Evolutionary conservation across 2,888 invertebrate species (phyloP), one percentile per base, ranked within the genome.

Genomic region (Poecilus cupreus): DNA sequence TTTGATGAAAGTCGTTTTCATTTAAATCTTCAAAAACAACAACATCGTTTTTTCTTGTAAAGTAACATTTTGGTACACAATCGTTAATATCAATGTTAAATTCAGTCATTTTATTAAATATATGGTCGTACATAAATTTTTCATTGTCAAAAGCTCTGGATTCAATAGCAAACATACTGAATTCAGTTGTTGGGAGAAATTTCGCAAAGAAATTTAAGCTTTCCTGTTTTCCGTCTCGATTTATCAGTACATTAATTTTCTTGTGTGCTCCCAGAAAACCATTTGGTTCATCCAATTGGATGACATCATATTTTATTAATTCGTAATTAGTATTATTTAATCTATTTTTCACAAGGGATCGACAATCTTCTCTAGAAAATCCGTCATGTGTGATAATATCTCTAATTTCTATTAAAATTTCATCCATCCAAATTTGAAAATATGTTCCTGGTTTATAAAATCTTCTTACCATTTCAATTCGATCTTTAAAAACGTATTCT

Each of bases 141-240:
- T 92, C 92, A 54, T 91, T 90, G 22, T 88, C 86, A 82, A 91
- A 91, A 0, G 90, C 90, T 0, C 90, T 89, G 80, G 89, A 89
- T 43, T 89, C 86, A 37, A 89, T 87, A 0, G 91, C 83, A 82
- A 91, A 91, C 8, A 89, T 89, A 84, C 91, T 91, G 85, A 88
- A 86, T 68, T 92, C 89, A 11, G 89, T 89, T 80, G 88, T 88
- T 0, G 94, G 93, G 76, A 93, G 87, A 5, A 91, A 89, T 86
- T 94, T 94, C 0, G 93, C 88, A 85, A 94, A 94, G 82, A 92
- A 91, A 18, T 86, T 86, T 0, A 89, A 79, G n/a, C 80, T 83
- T 3, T 81, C 78, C 22, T 84, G 86, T 20, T 86, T 81, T 13
- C 51, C 57, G 16, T 8, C 83, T 76, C 60, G 22, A 70, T 83